Percentiles rank a stretch among this genome's conserved stretches.
Evolutionary conservation across 2,797 vertebrate genomes (phyloP).

Genomic region (Myotis vivesi): DNA sequence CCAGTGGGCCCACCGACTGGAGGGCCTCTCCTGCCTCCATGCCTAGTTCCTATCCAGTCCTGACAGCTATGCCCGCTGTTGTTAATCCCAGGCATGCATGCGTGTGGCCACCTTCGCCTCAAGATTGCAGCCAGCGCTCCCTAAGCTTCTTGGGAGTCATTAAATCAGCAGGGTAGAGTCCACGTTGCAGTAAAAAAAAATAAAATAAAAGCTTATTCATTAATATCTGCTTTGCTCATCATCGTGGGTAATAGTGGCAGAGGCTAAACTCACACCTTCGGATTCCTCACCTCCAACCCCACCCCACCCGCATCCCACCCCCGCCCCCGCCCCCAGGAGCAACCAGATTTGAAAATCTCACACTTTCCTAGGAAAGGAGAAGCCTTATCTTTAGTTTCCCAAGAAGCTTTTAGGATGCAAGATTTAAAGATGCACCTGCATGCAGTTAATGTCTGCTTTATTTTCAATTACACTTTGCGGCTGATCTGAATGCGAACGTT

Average conservation of each 20-base stretch:
- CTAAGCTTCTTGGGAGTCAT: conserved; percentile 76
- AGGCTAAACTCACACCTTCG: conserved; percentile 24
- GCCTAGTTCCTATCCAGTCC: conserved; percentile 76
- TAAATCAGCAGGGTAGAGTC: conserved; percentile 77
- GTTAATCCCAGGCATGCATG: conserved; percentile 71
- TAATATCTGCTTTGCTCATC: conserved; percentile 73
- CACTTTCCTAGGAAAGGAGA: conserved; percentile 60
- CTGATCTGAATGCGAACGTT: conserved; percentile 65
- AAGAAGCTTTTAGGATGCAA: conserved; percentile 71
- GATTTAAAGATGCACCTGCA: conserved; percentile 74
- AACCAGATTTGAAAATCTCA: conserved; percentile 64
- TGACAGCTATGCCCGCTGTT: conserved; percentile 75
- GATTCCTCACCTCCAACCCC: neutral
- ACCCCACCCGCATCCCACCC: too few species aligned
- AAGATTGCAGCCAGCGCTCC: conserved; percentile 74
- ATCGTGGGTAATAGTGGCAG: conserved; percentile 68
- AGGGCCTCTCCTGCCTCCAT: conserved; percentile 58
- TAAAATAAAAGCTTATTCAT: conserved; percentile 73
- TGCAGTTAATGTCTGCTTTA: conserved; percentile 73
- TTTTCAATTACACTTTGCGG: conserved; percentile 76
- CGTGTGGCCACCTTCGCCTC: conserved; percentile 53
- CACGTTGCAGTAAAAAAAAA: conserved; percentile 67
- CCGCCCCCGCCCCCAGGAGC: conserved; percentile 9
- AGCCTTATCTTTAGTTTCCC: conserved; percentile 56
- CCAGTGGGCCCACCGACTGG: conserved; percentile 73